Conservation (phyloP, 2,113 vertebrate genomes). For the Sinosuthora webbiana region DNA sequence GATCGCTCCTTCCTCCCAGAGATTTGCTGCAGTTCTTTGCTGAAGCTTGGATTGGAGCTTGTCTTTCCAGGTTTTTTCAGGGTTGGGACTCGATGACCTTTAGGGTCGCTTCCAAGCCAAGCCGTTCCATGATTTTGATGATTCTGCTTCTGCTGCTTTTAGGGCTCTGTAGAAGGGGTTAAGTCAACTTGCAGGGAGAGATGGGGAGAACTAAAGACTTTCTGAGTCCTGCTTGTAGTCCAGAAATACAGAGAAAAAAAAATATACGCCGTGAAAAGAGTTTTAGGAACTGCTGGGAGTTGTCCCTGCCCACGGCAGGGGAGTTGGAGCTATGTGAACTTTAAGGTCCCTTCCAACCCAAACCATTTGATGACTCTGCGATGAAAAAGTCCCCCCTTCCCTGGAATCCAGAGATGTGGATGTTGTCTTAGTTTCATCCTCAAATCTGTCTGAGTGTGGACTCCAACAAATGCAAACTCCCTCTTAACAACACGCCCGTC, state of each 20-base stretch:
- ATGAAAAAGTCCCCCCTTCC: not conserved
- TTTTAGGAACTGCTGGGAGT: not conserved
- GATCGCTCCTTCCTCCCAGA: fast-evolving
- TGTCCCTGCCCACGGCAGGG: fast-evolving
- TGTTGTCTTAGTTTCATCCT: not conserved
- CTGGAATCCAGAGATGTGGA: not conserved
- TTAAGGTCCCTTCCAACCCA: not conserved
- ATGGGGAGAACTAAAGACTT: not conserved
- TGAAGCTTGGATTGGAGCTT: not conserved
- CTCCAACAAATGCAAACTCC: not conserved
- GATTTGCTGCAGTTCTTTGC: not conserved
- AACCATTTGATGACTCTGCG: fast-evolving
- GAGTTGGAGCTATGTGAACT: no score
- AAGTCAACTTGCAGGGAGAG: not conserved
- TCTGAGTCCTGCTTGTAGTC: not conserved
- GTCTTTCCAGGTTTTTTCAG: not conserved
- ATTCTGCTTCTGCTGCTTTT: not conserved
- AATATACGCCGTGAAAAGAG: not conserved
- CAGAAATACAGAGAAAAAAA: not conserved
- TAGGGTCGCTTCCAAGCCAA: not conserved
- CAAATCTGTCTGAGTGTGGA: not conserved
- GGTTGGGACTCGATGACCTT: not conserved
- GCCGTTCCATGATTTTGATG: no score
- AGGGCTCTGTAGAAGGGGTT: not conserved
- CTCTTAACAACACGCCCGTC: fast-evolving